phyloP scores from a whole-genome alignment of 2,888 invertebrate species.

The Xanthia togata region DNA sequence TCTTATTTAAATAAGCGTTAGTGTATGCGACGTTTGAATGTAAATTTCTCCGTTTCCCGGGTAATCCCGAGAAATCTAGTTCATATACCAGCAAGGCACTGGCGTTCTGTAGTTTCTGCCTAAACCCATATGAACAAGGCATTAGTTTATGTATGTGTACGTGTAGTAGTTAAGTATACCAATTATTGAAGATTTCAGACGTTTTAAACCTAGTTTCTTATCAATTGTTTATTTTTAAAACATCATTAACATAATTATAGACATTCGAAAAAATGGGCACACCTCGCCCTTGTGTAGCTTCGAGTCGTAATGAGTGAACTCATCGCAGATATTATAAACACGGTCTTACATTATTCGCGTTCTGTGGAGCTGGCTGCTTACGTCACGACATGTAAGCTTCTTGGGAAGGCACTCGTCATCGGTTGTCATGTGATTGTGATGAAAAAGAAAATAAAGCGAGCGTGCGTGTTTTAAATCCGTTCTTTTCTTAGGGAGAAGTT shows the following conservation, averaged over 20 bases:
- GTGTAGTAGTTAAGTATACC: too few relatives aligned
- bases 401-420: slow-evolving; percentile 8
- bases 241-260: slow-evolving; percentile 1
- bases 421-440: slow-evolving; percentile 14
- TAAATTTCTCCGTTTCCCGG: too few relatives aligned
- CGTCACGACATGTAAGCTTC: slow-evolving; percentile 45
- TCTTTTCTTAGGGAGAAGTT: not conserved
- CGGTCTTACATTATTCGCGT: slow-evolving; percentile 46
- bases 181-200: not conserved
- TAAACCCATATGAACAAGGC: not conserved
- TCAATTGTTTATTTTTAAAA: slow-evolving; percentile 27
- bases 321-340: slow-evolving; percentile 50
- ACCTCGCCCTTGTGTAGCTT: slow-evolving; percentile 32
- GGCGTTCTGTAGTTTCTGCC: not conserved
- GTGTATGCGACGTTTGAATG: too few relatives aligned
- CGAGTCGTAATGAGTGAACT: slow-evolving; percentile 51
- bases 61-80: too few relatives aligned
- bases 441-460: slow-evolving; percentile 12
- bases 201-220: not conserved
- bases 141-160: not conserved
- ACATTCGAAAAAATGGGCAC: slow-evolving; percentile 22
- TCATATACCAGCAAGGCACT: not conserved
- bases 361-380: slow-evolving; percentile 36
- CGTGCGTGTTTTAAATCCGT: slow-evolving; percentile 1
- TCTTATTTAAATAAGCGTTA: too few relatives aligned